Percentiles rank a stretch among this genome's conserved stretches.
Evolutionary conservation across 30 jellyfish, hydroid and myxozoan genomes (phyloP).

Genomic region (Aurelia aurita complex sp. Pacific): DNA sequence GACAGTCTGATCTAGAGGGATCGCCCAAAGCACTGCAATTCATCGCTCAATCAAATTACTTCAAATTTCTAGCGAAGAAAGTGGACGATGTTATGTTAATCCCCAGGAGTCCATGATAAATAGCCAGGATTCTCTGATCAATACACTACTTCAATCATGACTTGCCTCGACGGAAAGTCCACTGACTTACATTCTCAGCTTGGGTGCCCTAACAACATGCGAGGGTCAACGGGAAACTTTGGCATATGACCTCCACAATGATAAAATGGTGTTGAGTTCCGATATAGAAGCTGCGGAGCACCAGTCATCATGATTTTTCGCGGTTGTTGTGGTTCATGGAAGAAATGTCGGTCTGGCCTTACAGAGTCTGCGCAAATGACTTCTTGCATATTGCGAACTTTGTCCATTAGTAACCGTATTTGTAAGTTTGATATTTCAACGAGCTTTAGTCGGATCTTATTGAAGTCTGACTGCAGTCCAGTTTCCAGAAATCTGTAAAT

Average conservation of each 20-base stretch:
- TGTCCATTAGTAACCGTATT: constrained; percentile 70
- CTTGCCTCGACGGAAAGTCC: too few species aligned
- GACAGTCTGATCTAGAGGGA: too few species aligned
- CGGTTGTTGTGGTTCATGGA: constrained; percentile 45
- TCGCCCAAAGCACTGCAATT: too few species aligned
- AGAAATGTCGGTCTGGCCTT: constrained; percentile 64
- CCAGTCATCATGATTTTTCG: constrained; percentile 52
- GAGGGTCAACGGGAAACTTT: constrained; percentile 55
- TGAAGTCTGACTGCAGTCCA: constrained; percentile 83
- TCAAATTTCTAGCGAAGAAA: not conserved
- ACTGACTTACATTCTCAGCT: constrained; percentile 6
- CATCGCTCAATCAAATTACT: not conserved
- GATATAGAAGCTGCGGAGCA: constrained; percentile 40
- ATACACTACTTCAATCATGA: too few species aligned
- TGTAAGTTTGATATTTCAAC: constrained; percentile 79
- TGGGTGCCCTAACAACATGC: constrained; percentile 62
- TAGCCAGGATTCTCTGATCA: too few species aligned
- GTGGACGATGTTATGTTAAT: too few species aligned
- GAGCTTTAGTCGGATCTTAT: constrained; percentile 75
- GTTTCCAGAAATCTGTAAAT: constrained; percentile 82
- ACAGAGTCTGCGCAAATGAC: constrained; percentile 71
- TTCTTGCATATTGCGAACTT: constrained; percentile 70
- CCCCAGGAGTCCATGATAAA: too few species aligned
- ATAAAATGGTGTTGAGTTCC: constrained; percentile 41
- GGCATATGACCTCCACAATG: constrained; percentile 65